Percentiles rank a stretch among this genome's conserved stretches.
Evolutionary conservation across 2,113 vertebrate species (phyloP).

Genomic region (Phylloscopus trochiloides): DNA sequence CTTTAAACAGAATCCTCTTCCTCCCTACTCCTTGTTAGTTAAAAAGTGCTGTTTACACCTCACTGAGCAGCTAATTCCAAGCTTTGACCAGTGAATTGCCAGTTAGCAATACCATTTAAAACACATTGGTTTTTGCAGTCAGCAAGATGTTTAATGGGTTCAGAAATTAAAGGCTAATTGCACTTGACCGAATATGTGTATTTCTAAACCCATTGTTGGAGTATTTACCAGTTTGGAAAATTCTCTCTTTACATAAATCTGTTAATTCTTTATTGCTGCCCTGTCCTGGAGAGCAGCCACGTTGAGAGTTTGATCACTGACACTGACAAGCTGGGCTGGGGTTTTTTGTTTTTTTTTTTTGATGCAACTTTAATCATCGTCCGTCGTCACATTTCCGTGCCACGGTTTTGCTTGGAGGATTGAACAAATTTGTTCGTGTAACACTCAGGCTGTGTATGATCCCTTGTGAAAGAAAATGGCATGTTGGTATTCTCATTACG

Average conservation of each 20-base stretch:
- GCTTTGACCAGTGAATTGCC: conserved; percentile 16
- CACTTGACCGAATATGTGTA: conserved; percentile 26
- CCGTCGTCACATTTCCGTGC: fast-evolving
- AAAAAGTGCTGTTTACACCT: conserved; percentile 28
- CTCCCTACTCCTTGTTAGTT: conserved; percentile 2
- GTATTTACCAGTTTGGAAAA: conserved; percentile 8
- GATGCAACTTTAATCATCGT: background rate
- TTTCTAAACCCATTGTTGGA: conserved; percentile 4
- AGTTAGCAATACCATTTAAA: conserved; percentile 26
- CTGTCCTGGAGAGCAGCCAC: background rate
- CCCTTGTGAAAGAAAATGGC: background rate
- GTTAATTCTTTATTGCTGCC: background rate
- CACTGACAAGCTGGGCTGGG: background rate
- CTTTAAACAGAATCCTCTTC: conserved; percentile 7
- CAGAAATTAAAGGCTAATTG: conserved; percentile 64
- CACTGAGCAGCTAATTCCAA: conserved; percentile 37
- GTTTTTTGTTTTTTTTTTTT: background rate
- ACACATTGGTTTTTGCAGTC: background rate
- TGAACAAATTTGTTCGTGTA: background rate
- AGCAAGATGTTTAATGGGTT: conserved; percentile 59
- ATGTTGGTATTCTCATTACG: background rate
- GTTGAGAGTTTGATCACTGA: background rate
- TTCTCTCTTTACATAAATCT: background rate
- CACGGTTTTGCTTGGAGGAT: background rate
- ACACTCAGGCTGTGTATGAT: background rate